Base-by-base conservation (phyloP, 2,888 invertebrate genomes). In the Kuschelorhynchus macadamiae region DNA sequence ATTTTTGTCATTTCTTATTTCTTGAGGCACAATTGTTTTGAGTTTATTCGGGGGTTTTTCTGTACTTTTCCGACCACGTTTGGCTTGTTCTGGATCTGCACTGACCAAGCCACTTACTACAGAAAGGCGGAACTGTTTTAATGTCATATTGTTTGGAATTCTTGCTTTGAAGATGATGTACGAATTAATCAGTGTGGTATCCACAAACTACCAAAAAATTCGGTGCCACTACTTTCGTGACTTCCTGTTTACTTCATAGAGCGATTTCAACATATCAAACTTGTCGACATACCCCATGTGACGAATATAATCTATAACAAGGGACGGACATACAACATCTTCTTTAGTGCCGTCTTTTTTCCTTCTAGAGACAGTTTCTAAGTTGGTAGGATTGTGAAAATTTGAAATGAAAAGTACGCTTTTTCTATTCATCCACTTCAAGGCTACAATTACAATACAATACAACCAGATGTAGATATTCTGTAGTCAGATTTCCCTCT, bases 221-320 rank as follows among this genome's bases (percentile, higher is more conserved):
- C 50, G n/a, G 25, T 64, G 68, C 59, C 78, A 80, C 79, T 78
- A 79, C 74, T 80, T 79, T 60, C 69, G 71, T 20, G 72, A 74
- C 67, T 78, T 78, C 39, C 76, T 52, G 52, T 79, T 70, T 18
- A 75, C 70, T 49, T 76, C 75, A 64, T 80, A 80, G n/a, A 65
- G 30, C 12, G 67, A 60, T 69, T 75, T 76, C n/a, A 75, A 52
- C 75, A 72, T 73, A 52, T 81, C 78, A 41, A 72, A 70, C 65
- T 76, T 75, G 71, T 81, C 79, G 3, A 80, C 77, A 62, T 68
- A 73, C 11, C 76, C 76, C 79, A 79, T 79, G 68, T 78, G 65
- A 7, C 36, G 55, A 63, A 75, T 80, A 56, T 78, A 80, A 59
- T 77, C 71, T 20, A 68, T 73, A 11, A 79, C 68, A 20, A 76